Percentiles rank a stretch among this genome's conserved stretches.
phyloP scores from a whole-genome alignment of 2,797 vertebrate genomes.

The Acrossocheilus wenchowensis region DNA sequence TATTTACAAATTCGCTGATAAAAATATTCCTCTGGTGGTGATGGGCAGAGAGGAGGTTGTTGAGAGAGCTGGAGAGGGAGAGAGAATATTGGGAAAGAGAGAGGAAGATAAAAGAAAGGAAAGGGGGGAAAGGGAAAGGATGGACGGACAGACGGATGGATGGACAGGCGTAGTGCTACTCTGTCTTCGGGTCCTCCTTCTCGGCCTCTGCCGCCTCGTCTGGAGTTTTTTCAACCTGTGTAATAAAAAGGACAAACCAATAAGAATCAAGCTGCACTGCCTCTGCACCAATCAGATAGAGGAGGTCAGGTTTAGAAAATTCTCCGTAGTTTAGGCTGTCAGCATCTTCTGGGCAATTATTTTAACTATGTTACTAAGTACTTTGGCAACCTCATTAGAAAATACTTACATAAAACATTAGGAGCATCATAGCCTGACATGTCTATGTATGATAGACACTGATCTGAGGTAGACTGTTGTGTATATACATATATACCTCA shows the following conservation, averaged over 20 bases:
- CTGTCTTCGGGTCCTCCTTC: slow-evolving; percentile 78
- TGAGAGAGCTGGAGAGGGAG: slow-evolving; percentile 58
- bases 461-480: neutral
- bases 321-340: neutral
- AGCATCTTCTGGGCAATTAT: neutral
- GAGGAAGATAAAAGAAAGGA: slow-evolving; percentile 52
- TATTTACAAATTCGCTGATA: slow-evolving; percentile 89
- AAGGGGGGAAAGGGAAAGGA: slow-evolving; percentile 22
- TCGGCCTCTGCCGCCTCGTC: slow-evolving; percentile 71
- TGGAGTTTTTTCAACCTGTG: slow-evolving; percentile 77
- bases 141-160: slow-evolving; percentile 44
- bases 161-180: slow-evolving; percentile 65
- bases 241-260: slow-evolving; percentile 39
- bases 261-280: neutral
- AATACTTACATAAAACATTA: neutral
- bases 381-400: neutral
- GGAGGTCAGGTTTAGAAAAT: neutral
- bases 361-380: neutral
- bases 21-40: slow-evolving; percentile 89
- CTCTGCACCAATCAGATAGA: slow-evolving; percentile 32
- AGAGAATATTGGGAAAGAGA: slow-evolving; percentile 37
- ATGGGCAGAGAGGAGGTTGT: slow-evolving; percentile 55
- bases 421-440: neutral
- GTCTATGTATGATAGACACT: neutral
- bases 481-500: slow-evolving; percentile 69